A percentile compares a stretch with the other conserved stretches of the same genome.
These are phyloP conservation scores for Semicossyphus pulcher DNA, from an alignment of 2,113 vertebrate genomes.

Conservation along the genomic window DNA sequence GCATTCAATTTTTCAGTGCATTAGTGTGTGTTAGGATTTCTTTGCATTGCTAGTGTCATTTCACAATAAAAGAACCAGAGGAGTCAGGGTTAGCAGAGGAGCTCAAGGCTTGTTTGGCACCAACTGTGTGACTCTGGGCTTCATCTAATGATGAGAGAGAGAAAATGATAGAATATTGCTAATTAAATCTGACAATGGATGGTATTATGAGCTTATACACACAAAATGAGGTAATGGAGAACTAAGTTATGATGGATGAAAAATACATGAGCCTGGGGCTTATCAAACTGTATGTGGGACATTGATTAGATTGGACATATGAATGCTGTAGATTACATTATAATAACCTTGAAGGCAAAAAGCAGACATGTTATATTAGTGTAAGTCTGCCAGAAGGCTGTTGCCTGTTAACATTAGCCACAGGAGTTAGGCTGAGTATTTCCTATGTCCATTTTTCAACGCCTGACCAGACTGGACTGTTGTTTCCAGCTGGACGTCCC, in stretches of 20 bases:
- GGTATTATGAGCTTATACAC: constrained; percentile 17
- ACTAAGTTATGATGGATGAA: constrained; percentile 37
- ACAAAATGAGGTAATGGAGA: constrained; percentile 22
- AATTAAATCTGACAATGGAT: constrained; percentile 42
- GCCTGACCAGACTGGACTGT: constrained; percentile 52
- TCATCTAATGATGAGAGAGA: not conserved
- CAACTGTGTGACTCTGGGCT: constrained; percentile 1
- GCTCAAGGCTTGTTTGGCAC: constrained; percentile 7
- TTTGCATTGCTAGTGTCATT: constrained; percentile 4
- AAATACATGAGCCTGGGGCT: constrained; percentile 39
- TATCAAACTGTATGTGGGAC: constrained; percentile 9
- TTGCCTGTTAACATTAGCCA: constrained; percentile 27
- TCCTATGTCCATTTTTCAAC: constrained; percentile 47
- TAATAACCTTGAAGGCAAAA: constrained; percentile 36
- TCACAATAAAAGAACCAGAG: not conserved
- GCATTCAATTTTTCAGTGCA: not conserved
- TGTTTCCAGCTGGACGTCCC: constrained; percentile 40
- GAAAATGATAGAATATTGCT: constrained; percentile 40
- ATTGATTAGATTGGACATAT: constrained; percentile 51
- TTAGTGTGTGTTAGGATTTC: constrained; percentile 10
- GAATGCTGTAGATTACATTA: constrained; percentile 34
- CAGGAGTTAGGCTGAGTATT: constrained; percentile 50
- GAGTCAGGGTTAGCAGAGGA: not conserved
- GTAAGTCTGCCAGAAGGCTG: constrained; percentile 38
- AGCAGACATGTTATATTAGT: constrained; percentile 1